Evolutionary conservation across 2,888 invertebrate species (phyloP), one percentile per base, ranked within the genome.

Genomic region (Phorcus lineatus): DNA sequence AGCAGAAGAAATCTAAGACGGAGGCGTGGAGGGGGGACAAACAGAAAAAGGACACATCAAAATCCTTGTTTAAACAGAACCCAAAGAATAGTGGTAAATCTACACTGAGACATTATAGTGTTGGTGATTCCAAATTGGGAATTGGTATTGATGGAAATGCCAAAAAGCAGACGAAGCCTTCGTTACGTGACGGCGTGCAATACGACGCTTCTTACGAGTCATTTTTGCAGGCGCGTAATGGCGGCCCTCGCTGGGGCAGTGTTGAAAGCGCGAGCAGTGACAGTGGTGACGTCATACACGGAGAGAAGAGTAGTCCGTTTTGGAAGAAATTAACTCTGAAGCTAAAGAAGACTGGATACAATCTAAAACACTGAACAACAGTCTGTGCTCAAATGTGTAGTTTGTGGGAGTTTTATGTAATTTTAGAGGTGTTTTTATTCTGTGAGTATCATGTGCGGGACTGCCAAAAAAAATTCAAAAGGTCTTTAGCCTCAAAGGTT

Each of bases 111-210:
- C 74, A 79, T 22, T 86, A 84, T 53, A 86, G 84, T 31, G 84
- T 80, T 66, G 83, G 83, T n/a, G 86, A 86, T 62, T 82, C 86
- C 28, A 86, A 86, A 77, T 79, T 80, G 24, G 84, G 86, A 62
- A 66, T 74, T 16, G 79, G 4, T 66, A 7, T 78, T 6, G 78
- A 53, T 57, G 77, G 19, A 19, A 36, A 16, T 16, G 74, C 6
- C 40, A 80, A 52, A 4, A 77, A 22, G 47, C 31, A 16, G 17
- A 31, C 36, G 62, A 62, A 31, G 40, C 16, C 36, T 3, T 28
- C 67, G 6, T n/a, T 74, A 4, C 75, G 80, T 13, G 81, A 83
- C 16, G 57, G 70, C 11, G 78, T 81, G 19, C 54, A 22, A 6
- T 81, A 79, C 16, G 67, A 76, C 17, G 55, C 79, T n/a, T 78